These are phyloP conservation scores for Bubalus kerabau DNA, from an alignment of 2,113 vertebrate species.

Conservation along the genomic window DNA sequence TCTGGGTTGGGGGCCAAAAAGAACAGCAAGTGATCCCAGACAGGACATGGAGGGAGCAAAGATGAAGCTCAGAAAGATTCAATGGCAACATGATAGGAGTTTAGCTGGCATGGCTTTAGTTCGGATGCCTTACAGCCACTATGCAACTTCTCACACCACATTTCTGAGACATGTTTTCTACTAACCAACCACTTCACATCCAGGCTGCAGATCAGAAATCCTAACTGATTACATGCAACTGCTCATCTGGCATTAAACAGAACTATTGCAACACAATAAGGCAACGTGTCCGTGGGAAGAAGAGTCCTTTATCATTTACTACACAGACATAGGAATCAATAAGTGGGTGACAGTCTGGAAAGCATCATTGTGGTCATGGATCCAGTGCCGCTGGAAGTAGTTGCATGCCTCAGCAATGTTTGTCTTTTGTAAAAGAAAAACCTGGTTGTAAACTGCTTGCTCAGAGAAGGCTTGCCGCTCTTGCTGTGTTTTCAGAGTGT, in stretches of 20 bases:
- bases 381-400: not conserved
- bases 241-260: not conserved
- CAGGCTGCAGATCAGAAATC: not conserved
- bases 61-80: not conserved
- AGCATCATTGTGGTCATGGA: slow-evolving; percentile 37
- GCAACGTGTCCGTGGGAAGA: not conserved
- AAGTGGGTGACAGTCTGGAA: slow-evolving; percentile 9
- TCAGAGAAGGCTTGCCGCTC: not conserved
- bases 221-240: not conserved
- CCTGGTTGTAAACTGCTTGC: not conserved
- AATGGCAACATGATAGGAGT: not conserved
- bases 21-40: not conserved
- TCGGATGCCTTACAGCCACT: not conserved
- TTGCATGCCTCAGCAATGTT: slow-evolving; percentile 19
- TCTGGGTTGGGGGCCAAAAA: not conserved
- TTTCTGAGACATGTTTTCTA: slow-evolving; percentile 19
- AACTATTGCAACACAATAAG: not conserved
- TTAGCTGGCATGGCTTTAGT: not conserved
- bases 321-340: slow-evolving; percentile 30
- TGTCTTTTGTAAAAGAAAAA: slow-evolving; percentile 45
- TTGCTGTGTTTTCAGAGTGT: not conserved
- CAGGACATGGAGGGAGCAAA: not conserved
- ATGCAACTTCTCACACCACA: not conserved
- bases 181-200: not conserved
- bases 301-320: slow-evolving; percentile 33